These are phyloP conservation scores for Steromphala cineraria DNA, from an alignment of 2,888 invertebrate species.

Conservation along the genomic window DNA sequence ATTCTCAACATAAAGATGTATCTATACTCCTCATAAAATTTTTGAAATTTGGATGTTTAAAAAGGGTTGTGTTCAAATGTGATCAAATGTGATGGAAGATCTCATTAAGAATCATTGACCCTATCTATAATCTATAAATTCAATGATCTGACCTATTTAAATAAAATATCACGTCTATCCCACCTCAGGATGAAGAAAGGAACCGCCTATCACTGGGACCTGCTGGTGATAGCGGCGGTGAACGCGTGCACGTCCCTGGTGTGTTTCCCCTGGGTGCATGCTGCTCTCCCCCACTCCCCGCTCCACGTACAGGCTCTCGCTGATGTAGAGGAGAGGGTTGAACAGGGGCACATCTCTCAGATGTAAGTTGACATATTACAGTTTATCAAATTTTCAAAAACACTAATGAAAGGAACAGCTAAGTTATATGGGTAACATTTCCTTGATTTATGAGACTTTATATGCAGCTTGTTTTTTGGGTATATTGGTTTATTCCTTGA, in stretches of 20 bases:
- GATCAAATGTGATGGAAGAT: not conserved
- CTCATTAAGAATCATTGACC: not conserved
- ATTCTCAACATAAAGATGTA: too few relatives aligned
- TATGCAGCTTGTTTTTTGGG: too few relatives aligned
- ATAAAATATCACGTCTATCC: not conserved
- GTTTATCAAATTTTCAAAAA: too few relatives aligned
- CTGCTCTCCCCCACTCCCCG: constrained; percentile 80
- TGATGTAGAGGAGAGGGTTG: constrained; percentile 81
- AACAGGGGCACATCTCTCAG: constrained; percentile 80
- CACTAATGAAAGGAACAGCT: not conserved
- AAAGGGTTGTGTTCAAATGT: not conserved
- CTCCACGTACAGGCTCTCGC: constrained; percentile 80
- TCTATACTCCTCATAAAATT: too few relatives aligned
- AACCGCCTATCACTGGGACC: constrained; percentile 80
- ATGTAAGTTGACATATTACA: constrained; percentile 75
- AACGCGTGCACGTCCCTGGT: constrained; percentile 79
- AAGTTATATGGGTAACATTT: not conserved
- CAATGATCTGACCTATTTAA: too few relatives aligned
- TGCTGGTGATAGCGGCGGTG: constrained; percentile 79
- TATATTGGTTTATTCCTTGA: too few relatives aligned
- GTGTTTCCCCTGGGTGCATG: constrained; percentile 80
- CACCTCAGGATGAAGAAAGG: constrained; percentile 79
- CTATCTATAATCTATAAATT: too few relatives aligned
- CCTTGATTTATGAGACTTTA: too few relatives aligned
- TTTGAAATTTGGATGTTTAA: too few relatives aligned